Evolutionary conservation across 2,888 invertebrate species (phyloP).

Genomic region (Iselma pallidipennis): DNA sequence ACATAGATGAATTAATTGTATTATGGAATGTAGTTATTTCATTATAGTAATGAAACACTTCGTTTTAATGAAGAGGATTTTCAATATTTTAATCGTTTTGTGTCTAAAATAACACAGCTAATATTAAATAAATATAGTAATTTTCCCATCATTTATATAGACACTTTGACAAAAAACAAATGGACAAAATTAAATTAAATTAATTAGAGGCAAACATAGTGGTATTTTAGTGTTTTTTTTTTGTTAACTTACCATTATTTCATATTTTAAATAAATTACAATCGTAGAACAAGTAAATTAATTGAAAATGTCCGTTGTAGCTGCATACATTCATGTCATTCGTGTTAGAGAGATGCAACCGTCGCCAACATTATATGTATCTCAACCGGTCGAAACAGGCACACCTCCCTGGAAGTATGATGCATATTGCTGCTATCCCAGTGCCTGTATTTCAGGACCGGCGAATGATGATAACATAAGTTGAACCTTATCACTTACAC

Average conservation of each 20-base stretch:
- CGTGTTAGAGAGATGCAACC: conserved; percentile 17
- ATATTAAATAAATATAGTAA: not conserved
- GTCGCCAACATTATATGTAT: conserved; percentile 19
- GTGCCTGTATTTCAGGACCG: conserved; percentile 19
- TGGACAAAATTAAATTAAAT: too few species aligned
- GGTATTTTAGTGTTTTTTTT: too few species aligned
- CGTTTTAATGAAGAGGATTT: too few species aligned
- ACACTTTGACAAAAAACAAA: too few species aligned
- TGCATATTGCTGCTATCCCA: conserved; percentile 31
- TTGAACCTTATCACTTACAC: conserved; percentile 21
- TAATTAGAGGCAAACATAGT: too few species aligned
- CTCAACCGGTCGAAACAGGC: conserved; percentile 25
- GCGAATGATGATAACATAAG: conserved; percentile 9
- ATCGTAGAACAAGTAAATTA: conserved; percentile 41
- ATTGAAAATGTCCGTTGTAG: conserved; percentile 39
- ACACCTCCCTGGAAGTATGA: conserved; percentile 34
- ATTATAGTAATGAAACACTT: too few species aligned
- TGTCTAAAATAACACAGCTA: too few species aligned
- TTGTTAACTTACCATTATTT: conserved; percentile 49
- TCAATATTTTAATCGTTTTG: too few species aligned
- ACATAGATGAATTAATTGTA: too few species aligned
- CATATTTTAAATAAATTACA: conserved; percentile 47
- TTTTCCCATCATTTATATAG: not conserved
- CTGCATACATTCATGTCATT: conserved; percentile 44
- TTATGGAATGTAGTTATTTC: too few species aligned